phyloP scores from a whole-genome alignment of 1,140 invertebrate species.

The Achatina immaculata region DNA sequence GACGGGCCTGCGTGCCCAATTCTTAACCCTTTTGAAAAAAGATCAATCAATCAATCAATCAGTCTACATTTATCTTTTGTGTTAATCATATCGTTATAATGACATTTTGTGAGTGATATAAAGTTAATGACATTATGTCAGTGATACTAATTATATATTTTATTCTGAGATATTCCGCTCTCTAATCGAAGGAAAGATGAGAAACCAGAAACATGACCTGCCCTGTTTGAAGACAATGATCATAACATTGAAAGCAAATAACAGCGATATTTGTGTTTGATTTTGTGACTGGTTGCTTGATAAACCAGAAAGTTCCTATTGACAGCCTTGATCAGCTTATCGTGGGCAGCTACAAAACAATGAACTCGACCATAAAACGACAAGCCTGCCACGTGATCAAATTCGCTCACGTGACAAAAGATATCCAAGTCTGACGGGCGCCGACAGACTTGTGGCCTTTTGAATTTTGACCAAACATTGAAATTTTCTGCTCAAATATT shows the following conservation, averaged over 20 bases:
- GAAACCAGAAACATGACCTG: too few relatives aligned
- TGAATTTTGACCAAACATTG: conserved; percentile 24
- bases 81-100: too few relatives aligned
- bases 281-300: neutral
- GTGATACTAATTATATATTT: too few relatives aligned
- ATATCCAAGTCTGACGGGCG: neutral
- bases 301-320: neutral
- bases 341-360: neutral
- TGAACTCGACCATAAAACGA: neutral
- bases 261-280: neutral
- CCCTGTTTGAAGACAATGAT: too few relatives aligned
- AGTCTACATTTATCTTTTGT: too few relatives aligned
- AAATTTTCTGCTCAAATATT: neutral
- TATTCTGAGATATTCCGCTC: too few relatives aligned
- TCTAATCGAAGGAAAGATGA: too few relatives aligned
- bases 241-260: neutral
- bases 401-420: neutral
- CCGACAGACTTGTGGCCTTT: conserved; percentile 20
- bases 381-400: neutral
- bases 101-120: too few relatives aligned
- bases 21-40: too few relatives aligned
- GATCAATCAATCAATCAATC: too few relatives aligned
- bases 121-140: too few relatives aligned
- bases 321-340: neutral
- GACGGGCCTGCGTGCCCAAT: too few relatives aligned